Conservation (phyloP, 2,113 vertebrate species). For the Trematocara stigmaticum region DNA sequence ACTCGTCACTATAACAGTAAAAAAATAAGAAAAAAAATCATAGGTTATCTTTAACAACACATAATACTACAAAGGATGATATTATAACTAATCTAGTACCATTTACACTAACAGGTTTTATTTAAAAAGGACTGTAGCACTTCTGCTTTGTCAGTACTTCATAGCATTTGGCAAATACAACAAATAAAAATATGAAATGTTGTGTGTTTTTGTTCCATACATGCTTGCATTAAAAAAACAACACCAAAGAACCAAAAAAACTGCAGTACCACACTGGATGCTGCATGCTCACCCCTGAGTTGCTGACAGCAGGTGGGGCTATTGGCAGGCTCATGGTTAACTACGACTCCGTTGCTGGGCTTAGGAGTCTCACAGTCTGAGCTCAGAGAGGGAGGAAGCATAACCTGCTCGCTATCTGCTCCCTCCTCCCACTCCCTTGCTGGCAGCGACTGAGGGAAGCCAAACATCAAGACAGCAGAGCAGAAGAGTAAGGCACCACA, state of each 20-base stretch:
- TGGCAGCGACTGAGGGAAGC: constrained; percentile 91
- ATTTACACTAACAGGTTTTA: neutral
- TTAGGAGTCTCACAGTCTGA: constrained; percentile 81
- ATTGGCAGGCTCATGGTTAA: constrained; percentile 73
- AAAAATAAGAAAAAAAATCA: neutral
- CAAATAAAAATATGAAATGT: neutral
- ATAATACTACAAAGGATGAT: neutral
- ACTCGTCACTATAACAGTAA: neutral
- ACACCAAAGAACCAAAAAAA: neutral
- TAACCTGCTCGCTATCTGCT: constrained; percentile 86
- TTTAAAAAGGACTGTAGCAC: neutral
- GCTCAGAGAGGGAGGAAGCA: constrained; percentile 77
- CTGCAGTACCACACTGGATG: neutral
- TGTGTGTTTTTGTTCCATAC: neutral
- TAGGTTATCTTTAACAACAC: neutral
- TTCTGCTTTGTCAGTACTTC: neutral
- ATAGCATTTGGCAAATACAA: neutral
- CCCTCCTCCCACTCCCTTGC: constrained; percentile 64
- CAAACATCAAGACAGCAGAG: constrained; percentile 94
- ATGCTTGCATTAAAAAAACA: neutral
- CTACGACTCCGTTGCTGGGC: constrained; percentile 84
- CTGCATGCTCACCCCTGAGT: constrained; percentile 80
- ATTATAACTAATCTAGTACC: neutral
- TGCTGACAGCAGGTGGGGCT: constrained; percentile 89
- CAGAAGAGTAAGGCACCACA: constrained; percentile 97